Evolutionary conservation across 2,797 vertebrate species (phyloP).

Genomic region (Luscinia luscinia): DNA sequence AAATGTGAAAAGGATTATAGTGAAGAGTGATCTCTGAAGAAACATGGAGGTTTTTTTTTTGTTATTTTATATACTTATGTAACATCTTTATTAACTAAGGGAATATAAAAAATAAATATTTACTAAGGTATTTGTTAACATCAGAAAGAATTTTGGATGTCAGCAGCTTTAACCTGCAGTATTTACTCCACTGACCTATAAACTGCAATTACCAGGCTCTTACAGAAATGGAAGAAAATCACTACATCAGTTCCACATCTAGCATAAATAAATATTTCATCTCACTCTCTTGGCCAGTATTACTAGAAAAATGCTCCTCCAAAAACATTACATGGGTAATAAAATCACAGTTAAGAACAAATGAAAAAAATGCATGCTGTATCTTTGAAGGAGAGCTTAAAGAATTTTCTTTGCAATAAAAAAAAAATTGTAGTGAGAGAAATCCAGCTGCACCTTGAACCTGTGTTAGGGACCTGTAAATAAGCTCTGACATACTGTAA

Average conservation of each 20-base stretch:
- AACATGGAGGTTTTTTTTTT: background rate
- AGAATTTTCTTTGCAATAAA: background rate
- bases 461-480: background rate
- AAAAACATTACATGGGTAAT: background rate
- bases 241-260: slow-evolving; percentile 32
- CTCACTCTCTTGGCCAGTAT: slow-evolving; percentile 3
- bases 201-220: background rate
- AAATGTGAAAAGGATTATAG: background rate
- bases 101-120: background rate
- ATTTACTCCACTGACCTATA: background rate
- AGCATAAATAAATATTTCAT: slow-evolving; percentile 43
- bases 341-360: slow-evolving; percentile 48
- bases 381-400: background rate
- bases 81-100: background rate
- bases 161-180: background rate
- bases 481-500: slow-evolving; percentile 34
- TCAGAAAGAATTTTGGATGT: background rate
- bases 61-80: background rate
- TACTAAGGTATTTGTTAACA: background rate
- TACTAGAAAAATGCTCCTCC: slow-evolving; percentile 17
- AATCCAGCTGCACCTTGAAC: slow-evolving; percentile 28
- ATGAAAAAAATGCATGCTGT: background rate
- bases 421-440: background rate
- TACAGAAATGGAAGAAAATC: background rate
- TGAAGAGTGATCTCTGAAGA: background rate